Percentiles rank a stretch among this genome's conserved stretches.
Evolutionary conservation across 2,888 invertebrate genomes (phyloP).

Genomic region (Ypsolopha sequella): DNA sequence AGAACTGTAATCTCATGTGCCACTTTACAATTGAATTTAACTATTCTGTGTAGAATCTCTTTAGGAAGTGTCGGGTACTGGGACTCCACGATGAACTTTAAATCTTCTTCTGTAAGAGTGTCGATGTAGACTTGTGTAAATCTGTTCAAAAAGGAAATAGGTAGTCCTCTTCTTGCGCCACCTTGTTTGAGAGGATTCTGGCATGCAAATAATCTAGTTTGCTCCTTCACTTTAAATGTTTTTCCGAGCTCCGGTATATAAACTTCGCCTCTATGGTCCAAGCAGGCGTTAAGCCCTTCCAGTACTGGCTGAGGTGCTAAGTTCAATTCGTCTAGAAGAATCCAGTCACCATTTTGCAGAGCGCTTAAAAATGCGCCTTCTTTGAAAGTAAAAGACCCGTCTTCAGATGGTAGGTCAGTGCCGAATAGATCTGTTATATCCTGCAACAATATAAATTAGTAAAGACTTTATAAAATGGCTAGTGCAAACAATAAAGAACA

Average conservation of each 20-base stretch:
- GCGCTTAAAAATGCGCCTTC: conserved; percentile 97
- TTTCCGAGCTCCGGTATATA: conserved; percentile 94
- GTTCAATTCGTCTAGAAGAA: conserved; percentile 97
- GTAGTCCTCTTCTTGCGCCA: conserved; percentile 94
- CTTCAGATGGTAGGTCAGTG: conserved; percentile 95
- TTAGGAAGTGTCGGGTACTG: conserved; percentile 74
- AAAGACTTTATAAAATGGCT: conserved; percentile 12
- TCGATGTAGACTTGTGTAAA: conserved; percentile 91
- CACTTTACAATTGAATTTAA: conserved; percentile 81
- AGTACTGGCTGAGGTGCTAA: conserved; percentile 98
- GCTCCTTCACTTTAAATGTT: conserved; percentile 81
- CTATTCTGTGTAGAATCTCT: conserved; percentile 77
- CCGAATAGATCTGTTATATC: conserved; percentile 98
- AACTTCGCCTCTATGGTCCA: conserved; percentile 97
- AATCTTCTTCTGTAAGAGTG: conserved; percentile 75
- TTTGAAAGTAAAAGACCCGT: conserved; percentile 94
- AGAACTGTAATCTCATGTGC: conserved; percentile 73
- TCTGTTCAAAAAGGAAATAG: conserved; percentile 96
- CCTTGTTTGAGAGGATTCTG: conserved; percentile 98
- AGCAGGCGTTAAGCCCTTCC: conserved; percentile 97
- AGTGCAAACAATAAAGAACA: not conserved
- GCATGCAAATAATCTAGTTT: conserved; percentile 94
- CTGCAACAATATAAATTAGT: conserved; percentile 38
- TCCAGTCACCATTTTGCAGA: conserved; percentile 94
- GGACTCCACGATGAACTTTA: conserved; percentile 74